Base-by-base conservation (phyloP, 2,797 vertebrate species). In the Hyperoplus lanceolatus region DNA sequence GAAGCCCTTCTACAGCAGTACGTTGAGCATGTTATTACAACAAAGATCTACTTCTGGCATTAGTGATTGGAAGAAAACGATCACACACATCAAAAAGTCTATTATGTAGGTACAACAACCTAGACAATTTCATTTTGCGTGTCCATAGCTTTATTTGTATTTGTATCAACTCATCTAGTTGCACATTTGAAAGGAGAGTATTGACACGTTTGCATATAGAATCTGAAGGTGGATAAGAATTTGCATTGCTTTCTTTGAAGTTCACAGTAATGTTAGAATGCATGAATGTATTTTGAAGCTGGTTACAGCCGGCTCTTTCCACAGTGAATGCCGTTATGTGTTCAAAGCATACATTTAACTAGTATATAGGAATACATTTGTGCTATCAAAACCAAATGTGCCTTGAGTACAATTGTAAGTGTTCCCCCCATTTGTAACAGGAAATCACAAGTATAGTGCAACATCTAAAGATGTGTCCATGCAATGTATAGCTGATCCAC, bases 401-500 rank as follows among this genome's bases (percentile, higher is more conserved):
- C 29, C 29, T 29, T 29, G 29, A 79, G 60, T 88, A 73, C 29
- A 70, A 65, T 73, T 83, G 50, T 4, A 64, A 72, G 80, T 82
- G 72, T 82, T 79, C 36, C 68, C 68, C 59, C 57, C 42, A 29
- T 29, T 57, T 36, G 60, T 68, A 78, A 83, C 70, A 62, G 79
- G 56, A 76, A 82, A 77, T 66, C 75, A 89, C 83, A 76, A 82
- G 41, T 73, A 29, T 29, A 83, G 87, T 91, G 87, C 73, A 87
- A 91, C 75, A 83, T 83, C 70, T 73, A 80, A 82, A 74, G 58
- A 81, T 55, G 16, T 70, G 56, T 86, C 74, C 92, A 90, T 93
- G 92, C 92, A 93, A 85, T 74, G 69, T 78, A 66, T 59, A 75
- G 84, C n/a, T 49, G 56, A 89, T 77, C 66, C 38, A 65, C 50